Conservation (phyloP, 2,113 vertebrate genomes). For the Phyllostomus discolor region DNA sequence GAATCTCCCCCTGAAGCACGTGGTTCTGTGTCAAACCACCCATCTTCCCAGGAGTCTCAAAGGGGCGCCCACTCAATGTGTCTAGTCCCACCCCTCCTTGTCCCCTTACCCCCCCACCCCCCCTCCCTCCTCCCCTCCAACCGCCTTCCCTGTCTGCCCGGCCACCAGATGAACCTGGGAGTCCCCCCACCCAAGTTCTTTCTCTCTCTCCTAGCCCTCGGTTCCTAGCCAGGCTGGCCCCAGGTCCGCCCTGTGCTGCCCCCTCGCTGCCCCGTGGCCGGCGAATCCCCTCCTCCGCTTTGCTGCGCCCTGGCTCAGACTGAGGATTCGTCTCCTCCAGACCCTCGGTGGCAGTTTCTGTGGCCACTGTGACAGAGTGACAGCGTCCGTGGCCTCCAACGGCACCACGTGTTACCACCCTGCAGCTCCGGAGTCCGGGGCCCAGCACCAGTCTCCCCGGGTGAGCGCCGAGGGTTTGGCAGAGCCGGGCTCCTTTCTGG, state of each 20-base stretch:
- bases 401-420: neutral
- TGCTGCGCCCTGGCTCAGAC: neutral
- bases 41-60: neutral
- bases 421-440: neutral
- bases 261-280: accelerated
- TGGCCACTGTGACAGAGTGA: neutral
- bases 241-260: neutral
- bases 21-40: neutral
- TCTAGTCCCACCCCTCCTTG: neutral
- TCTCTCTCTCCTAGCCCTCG: neutral
- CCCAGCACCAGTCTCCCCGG: no score
- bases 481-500: neutral
- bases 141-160: neutral
- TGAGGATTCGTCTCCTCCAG: neutral
- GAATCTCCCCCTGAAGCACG: neutral
- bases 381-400: neutral
- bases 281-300: accelerated
- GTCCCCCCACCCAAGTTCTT: no score
- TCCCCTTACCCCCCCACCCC: neutral
- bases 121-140: neutral
- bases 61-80: neutral
- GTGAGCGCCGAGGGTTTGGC: neutral
- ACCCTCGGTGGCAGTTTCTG: accelerated
- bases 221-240: accelerated
- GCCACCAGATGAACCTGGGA: neutral